A percentile compares a stretch with the other conserved stretches of the same genome.
Evolutionary conservation across 2,888 invertebrate genomes (phyloP).

Genomic region (Neoitamus cyanurus): DNA sequence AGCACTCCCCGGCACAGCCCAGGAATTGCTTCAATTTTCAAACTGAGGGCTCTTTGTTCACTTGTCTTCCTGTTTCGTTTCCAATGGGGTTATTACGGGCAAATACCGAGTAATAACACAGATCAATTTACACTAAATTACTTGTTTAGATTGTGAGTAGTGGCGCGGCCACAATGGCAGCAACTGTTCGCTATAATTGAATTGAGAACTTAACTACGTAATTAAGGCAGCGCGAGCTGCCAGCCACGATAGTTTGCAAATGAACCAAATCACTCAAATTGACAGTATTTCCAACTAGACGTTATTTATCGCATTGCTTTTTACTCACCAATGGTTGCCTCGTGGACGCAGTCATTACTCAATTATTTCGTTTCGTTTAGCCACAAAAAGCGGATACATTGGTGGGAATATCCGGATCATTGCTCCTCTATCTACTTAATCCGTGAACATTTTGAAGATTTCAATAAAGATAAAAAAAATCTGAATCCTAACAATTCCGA

Average conservation of each 20-base stretch:
- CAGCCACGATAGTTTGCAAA: neutral
- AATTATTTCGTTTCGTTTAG: neutral
- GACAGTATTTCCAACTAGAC: neutral
- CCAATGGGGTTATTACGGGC: slow-evolving; percentile 32
- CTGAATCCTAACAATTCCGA: neutral
- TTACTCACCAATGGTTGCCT: neutral
- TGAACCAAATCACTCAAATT: neutral
- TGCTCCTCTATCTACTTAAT: no score
- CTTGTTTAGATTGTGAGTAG: slow-evolving; percentile 17
- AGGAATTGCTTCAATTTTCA: slow-evolving; percentile 31
- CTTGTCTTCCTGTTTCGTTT: slow-evolving; percentile 34
- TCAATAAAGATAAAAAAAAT: no score
- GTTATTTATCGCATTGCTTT: neutral
- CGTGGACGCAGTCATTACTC: neutral
- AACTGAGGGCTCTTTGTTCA: slow-evolving; percentile 40
- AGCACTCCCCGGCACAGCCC: neutral
- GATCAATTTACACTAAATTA: slow-evolving; percentile 42
- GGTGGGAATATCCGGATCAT: neutral
- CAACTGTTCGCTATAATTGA: slow-evolving; percentile 25
- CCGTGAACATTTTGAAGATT: neutral
- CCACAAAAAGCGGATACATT: neutral
- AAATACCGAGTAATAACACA: slow-evolving; percentile 23
- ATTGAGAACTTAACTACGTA: slow-evolving; percentile 22
- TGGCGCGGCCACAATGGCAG: neutral
- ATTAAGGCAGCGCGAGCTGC: neutral